phyloP scores from a whole-genome alignment of 2,113 vertebrate species.

The Chloropsis hardwickii region DNA sequence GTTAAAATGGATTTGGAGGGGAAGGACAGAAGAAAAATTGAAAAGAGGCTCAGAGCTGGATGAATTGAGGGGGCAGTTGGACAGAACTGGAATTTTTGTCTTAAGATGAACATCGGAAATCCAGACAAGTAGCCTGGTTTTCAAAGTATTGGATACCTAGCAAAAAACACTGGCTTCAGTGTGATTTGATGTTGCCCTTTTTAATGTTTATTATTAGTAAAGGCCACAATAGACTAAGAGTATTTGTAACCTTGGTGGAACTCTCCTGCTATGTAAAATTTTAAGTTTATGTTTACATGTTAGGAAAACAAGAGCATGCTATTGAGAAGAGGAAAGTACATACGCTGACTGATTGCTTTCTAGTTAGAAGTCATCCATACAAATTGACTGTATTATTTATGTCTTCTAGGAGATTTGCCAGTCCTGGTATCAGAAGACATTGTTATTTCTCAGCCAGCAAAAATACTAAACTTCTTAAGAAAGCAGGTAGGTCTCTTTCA shows the following conservation, averaged over 20 bases:
- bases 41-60: not conserved
- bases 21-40: not conserved
- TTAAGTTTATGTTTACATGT: not conserved
- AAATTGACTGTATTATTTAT: not conserved
- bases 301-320: not conserved
- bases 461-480: slow-evolving; percentile 91
- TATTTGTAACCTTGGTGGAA: not conserved
- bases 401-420: slow-evolving; percentile 78
- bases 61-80: not conserved
- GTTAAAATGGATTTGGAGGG: not conserved
- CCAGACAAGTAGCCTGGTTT: not conserved
- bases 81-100: not conserved
- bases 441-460: slow-evolving; percentile 83
- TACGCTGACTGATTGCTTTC: not conserved
- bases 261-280: not conserved
- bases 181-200: not conserved
- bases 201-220: not conserved
- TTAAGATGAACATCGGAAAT: not conserved
- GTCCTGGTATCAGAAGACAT: slow-evolving; percentile 79
- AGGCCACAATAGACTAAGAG: not conserved
- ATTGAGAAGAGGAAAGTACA: not conserved
- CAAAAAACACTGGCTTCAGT: not conserved
- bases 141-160: not conserved
- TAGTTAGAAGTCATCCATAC: not conserved
- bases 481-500: slow-evolving; percentile 79